These are phyloP conservation scores for Meleagris gallopavo DNA, from an alignment of 2,113 vertebrate genomes.

Conservation along the genomic window DNA sequence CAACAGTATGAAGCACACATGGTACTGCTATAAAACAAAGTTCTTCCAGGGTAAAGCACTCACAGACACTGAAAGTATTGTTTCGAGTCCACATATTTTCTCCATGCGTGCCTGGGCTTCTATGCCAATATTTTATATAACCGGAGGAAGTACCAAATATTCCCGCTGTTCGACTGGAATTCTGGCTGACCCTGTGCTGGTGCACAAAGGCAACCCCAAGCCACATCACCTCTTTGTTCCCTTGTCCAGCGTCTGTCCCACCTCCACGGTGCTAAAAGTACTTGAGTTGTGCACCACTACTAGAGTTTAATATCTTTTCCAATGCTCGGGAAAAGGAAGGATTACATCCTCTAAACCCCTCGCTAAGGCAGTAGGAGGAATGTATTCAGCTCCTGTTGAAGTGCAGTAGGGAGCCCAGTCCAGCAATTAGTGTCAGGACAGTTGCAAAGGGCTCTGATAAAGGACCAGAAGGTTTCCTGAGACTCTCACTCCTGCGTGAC, in stretches of 20 bases:
- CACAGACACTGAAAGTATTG: conserved; percentile 70
- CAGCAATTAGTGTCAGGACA: conserved; percentile 9
- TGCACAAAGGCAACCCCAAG: conserved; percentile 45
- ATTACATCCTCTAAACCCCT: neutral
- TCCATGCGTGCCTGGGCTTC: conserved; percentile 50
- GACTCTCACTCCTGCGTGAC: neutral
- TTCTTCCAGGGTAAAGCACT: conserved; percentile 62
- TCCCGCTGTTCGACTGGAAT: conserved; percentile 22
- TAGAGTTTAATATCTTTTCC: neutral
- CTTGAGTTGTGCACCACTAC: neutral
- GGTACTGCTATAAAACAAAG: conserved; percentile 71
- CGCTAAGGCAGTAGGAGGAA: conserved; percentile 6
- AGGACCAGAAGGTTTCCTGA: neutral
- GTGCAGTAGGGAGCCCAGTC: neutral
- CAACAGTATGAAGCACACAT: conserved; percentile 57
- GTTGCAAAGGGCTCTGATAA: neutral
- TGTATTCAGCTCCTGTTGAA: conserved; percentile 13
- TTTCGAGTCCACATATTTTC: conserved; percentile 62
- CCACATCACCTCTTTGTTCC: conserved; percentile 24
- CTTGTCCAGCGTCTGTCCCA: neutral
- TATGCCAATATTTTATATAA: conserved; percentile 67
- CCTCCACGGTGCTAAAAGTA: neutral
- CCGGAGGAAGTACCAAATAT: conserved; percentile 46
- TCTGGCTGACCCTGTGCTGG: conserved; percentile 38
- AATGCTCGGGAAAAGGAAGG: conserved; percentile 2